Evolutionary conservation across 2,797 vertebrate genomes (phyloP).

Genomic region (Diplodus sargus): DNA sequence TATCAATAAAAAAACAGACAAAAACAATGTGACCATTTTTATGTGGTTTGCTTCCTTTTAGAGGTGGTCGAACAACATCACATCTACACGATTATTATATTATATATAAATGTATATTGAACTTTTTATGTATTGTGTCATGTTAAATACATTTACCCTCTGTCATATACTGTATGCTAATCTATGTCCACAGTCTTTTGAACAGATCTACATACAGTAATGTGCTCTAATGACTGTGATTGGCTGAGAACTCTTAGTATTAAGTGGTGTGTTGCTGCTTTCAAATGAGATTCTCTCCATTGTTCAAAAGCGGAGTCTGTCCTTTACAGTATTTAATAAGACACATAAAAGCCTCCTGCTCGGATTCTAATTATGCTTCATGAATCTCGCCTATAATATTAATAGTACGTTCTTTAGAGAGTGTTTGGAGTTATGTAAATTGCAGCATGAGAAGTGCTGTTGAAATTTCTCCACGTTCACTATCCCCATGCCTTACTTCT

Average conservation of each 20-base stretch:
- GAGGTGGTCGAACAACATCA: not conserved
- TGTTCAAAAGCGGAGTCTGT: not conserved
- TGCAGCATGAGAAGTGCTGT: conserved; percentile 9
- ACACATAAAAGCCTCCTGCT: conserved; percentile 23
- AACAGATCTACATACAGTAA: not conserved
- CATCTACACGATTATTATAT: not conserved
- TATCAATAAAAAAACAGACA: no score
- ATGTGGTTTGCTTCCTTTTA: not conserved
- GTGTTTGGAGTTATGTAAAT: conserved; percentile 33
- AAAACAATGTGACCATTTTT: not conserved
- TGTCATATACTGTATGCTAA: not conserved
- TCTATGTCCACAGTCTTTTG: not conserved
- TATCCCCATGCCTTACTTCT: conserved; percentile 2
- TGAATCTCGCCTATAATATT: conserved; percentile 13
- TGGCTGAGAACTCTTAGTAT: not conserved
- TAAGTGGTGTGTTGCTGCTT: not conserved
- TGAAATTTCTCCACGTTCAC: not conserved
- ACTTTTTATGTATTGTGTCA: no score
- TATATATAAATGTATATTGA: not conserved
- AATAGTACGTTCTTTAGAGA: conserved; percentile 10
- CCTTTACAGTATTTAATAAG: conserved; percentile 17
- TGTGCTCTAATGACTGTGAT: not conserved
- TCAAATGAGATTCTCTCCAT: not conserved
- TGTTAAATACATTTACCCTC: not conserved
- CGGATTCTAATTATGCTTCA: conserved; percentile 26